These are phyloP conservation scores for Geophilus truncorum DNA, from an alignment of 2,888 invertebrate species.

Conservation along the genomic window DNA sequence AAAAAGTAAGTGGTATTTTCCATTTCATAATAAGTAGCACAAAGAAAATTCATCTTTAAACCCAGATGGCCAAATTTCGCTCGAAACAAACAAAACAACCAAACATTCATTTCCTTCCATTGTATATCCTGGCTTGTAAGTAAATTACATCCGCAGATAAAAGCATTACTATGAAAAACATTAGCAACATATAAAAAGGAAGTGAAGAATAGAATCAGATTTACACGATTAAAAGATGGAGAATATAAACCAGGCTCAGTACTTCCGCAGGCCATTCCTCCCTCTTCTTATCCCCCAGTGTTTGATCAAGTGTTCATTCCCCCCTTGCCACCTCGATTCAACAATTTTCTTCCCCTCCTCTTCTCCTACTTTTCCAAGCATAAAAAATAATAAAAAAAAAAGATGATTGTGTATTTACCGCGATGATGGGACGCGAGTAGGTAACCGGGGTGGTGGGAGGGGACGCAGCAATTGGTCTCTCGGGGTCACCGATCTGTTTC, in stretches of 20 bases:
- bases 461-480: background rate
- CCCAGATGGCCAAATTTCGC: background rate
- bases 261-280: conserved; percentile 9
- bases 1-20: too few relatives aligned
- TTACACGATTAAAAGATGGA: background rate
- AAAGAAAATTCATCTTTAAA: too few relatives aligned
- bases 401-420: background rate
- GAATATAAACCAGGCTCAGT: background rate
- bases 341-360: background rate
- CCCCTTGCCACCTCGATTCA: background rate
- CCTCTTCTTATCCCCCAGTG: background rate
- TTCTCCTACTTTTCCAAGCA: background rate
- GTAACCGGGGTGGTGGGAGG: background rate
- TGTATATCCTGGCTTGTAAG: conserved; percentile 1
- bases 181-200: background rate
- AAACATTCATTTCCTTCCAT: conserved; percentile 13
- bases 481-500: background rate
- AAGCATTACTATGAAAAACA: conserved; percentile 13
- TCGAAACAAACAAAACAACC: conserved; percentile 9
- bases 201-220: conserved; percentile 13
- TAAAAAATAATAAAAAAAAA: background rate
- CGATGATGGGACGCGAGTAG: background rate
- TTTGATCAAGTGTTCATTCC: conserved; percentile 7
- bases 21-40: too few relatives aligned
- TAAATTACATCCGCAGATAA: conserved; percentile 17